These are phyloP conservation scores for Eufriesea mexicana DNA, from an alignment of 1,140 invertebrate genomes.

Conservation along the genomic window DNA sequence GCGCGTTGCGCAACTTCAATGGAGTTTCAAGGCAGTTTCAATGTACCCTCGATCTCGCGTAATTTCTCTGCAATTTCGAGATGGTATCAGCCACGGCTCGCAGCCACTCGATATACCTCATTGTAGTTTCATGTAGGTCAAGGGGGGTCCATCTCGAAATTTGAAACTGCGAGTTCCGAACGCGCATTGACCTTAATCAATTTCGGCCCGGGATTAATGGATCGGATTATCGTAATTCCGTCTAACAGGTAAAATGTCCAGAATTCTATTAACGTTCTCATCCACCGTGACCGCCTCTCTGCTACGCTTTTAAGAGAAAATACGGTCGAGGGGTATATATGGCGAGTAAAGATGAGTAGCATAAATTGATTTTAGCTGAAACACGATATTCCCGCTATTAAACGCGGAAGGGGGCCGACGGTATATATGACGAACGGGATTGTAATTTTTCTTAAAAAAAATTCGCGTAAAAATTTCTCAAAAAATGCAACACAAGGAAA, in stretches of 20 bases:
- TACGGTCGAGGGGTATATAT: too few relatives aligned
- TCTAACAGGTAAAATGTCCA: constrained; percentile 23
- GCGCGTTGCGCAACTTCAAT: constrained; percentile 5
- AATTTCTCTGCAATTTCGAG: constrained; percentile 45
- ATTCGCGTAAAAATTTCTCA: not conserved
- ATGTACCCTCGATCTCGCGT: not conserved
- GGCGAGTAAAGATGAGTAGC: too few relatives aligned
- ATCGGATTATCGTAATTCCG: constrained; percentile 29
- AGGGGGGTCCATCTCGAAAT: constrained; percentile 22
- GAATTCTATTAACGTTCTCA: constrained; percentile 17
- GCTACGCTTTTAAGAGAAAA: too few relatives aligned
- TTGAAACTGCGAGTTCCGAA: constrained; percentile 7
- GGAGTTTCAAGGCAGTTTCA: constrained; percentile 17
- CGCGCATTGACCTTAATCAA: constrained; percentile 33
- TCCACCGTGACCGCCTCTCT: too few relatives aligned
- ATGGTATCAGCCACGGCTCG: not conserved
- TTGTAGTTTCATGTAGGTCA: constrained; percentile 46
- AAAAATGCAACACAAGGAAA: too few relatives aligned
- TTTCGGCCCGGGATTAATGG: constrained; percentile 15
- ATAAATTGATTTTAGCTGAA: too few relatives aligned
- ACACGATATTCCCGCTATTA: too few relatives aligned
- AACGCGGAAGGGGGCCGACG: too few relatives aligned
- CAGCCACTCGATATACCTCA: not conserved
- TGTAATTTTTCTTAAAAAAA: too few relatives aligned
- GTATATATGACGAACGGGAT: too few relatives aligned